Evolutionary conservation across 2,888 invertebrate species (phyloP).

Genomic region (Agriopis aurantiaria): DNA sequence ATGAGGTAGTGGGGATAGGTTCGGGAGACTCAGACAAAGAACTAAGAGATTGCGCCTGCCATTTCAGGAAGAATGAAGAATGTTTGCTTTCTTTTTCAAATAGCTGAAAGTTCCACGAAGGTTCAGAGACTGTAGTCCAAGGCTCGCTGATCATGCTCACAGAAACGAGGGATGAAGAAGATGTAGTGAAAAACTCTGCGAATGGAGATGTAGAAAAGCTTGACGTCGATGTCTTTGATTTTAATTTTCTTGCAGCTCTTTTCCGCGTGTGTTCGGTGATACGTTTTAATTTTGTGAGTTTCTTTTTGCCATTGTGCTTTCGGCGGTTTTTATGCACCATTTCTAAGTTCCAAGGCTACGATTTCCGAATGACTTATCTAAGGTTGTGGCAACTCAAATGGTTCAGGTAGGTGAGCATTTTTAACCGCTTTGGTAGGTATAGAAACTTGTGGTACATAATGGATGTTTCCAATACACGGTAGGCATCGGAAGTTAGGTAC

Average conservation of each 20-base stretch:
- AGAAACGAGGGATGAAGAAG: not conserved
- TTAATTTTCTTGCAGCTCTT: not conserved
- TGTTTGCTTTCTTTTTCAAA: not conserved
- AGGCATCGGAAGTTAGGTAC: not conserved
- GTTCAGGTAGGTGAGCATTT: not conserved
- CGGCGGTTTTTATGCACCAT: not conserved
- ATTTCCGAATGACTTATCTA: not conserved
- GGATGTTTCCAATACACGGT: not conserved
- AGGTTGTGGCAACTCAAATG: not conserved
- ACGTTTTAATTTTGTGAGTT: not conserved
- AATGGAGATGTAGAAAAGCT: not conserved
- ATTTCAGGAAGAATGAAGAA: not conserved
- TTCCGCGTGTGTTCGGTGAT: not conserved
- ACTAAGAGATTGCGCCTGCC: not conserved
- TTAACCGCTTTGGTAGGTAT: not conserved
- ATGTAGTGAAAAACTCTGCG: not conserved
- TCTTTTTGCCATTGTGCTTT: not conserved
- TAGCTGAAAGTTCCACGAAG: slow-evolving; percentile 11
- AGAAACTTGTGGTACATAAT: not conserved
- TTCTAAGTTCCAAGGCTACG: not conserved
- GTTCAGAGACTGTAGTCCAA: slow-evolving; percentile 2
- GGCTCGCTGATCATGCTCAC: slow-evolving; percentile 1
- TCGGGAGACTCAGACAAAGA: slow-evolving; percentile 43
- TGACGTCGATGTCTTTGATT: not conserved
- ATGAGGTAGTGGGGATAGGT: slow-evolving; percentile 53